Conservation (phyloP, 2,113 vertebrate genomes). For the Galeopterus variegatus region DNA sequence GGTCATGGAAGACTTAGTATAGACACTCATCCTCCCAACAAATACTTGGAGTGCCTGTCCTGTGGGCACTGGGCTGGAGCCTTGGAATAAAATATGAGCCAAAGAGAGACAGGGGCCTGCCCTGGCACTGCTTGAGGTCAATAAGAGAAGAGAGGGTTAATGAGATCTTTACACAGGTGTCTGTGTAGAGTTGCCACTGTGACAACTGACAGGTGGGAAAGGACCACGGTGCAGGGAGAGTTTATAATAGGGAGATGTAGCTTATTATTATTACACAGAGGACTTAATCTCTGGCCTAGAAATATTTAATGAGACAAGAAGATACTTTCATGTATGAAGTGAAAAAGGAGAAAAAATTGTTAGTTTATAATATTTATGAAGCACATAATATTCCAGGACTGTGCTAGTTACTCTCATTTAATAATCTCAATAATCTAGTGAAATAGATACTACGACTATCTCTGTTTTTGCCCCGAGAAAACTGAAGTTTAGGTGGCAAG, state of each 20-base stretch:
- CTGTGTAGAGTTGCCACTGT: background rate
- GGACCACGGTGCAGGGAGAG: background rate
- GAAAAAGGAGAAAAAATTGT: background rate
- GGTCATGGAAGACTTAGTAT: accelerated
- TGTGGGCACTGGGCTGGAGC: too few relatives aligned
- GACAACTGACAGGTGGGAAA: accelerated
- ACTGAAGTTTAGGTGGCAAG: too few relatives aligned
- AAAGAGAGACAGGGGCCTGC: background rate
- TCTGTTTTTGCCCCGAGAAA: background rate
- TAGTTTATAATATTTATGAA: background rate
- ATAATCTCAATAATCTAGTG: background rate
- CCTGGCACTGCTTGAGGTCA: accelerated
- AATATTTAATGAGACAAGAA: background rate
- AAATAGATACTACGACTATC: background rate
- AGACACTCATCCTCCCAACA: background rate
- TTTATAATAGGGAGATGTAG: background rate
- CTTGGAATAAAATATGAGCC: background rate
- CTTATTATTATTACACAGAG: background rate
- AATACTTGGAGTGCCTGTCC: background rate
- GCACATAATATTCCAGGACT: background rate
- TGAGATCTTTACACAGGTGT: background rate
- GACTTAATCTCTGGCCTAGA: background rate
- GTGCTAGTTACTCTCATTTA: background rate
- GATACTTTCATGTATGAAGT: background rate
- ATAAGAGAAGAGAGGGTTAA: background rate